Percentiles rank a stretch among this genome's conserved stretches.
Conservation (phyloP, 23 tunicate species). For the Styela clava region DNA sequence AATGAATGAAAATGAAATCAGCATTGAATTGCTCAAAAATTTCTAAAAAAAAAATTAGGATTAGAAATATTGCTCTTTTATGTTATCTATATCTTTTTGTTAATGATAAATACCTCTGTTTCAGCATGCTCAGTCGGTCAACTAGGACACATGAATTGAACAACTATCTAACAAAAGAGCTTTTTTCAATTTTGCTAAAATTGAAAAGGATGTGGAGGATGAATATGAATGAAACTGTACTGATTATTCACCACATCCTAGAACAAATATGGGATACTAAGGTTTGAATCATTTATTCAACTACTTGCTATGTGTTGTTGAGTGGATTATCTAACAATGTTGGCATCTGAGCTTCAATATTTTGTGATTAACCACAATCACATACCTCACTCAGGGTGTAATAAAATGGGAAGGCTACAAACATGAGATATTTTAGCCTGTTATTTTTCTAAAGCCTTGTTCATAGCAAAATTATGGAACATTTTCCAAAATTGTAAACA, state of each 20-base stretch:
- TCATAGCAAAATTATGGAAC: no score
- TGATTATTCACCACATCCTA: not conserved
- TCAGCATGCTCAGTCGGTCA: not conserved
- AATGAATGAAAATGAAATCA: no score
- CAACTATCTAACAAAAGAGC: not conserved
- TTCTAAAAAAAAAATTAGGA: no score
- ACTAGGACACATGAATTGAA: not conserved
- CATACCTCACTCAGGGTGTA: no score
- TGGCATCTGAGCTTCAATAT: not conserved
- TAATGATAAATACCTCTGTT: not conserved
- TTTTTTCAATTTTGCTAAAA: no score
- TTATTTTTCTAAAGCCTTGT: not conserved
- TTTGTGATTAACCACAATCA: no score
- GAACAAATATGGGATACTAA: not conserved
- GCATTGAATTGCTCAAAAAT: not conserved
- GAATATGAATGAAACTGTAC: not conserved
- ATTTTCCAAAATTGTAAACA: no score
- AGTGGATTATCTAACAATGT: not conserved
- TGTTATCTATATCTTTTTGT: no score
- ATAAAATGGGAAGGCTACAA: not conserved
- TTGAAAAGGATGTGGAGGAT: not conserved
- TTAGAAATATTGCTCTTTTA: no score
- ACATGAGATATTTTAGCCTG: not conserved
- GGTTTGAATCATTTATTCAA: not conserved
- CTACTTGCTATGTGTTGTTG: not conserved